Evolutionary conservation across 2,113 vertebrate genomes (phyloP).

Genomic region (Dermatemys mawii): DNA sequence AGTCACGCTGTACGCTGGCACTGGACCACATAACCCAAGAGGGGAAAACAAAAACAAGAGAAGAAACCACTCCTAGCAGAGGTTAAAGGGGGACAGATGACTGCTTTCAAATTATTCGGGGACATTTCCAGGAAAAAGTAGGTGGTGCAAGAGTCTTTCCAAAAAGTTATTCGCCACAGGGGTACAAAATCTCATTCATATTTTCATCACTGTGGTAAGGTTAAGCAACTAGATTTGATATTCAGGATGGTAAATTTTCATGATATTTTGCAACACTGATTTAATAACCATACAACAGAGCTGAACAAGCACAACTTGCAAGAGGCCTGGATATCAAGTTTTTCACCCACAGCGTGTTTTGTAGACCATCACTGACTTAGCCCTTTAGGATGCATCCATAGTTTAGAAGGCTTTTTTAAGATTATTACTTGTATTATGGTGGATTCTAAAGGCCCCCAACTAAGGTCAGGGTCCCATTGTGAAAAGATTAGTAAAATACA

Average conservation of each 20-base stretch:
- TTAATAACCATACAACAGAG: background rate
- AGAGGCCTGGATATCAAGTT: background rate
- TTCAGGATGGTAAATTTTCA: background rate
- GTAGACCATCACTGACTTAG: background rate
- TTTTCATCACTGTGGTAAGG: background rate
- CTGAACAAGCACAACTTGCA: background rate
- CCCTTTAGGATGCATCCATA: slow-evolving; percentile 3
- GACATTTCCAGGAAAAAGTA: background rate
- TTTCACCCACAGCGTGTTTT: rapidly evolving
- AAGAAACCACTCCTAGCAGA: slow-evolving; percentile 5
- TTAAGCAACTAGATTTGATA: background rate
- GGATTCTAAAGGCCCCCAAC: slow-evolving; percentile 25
- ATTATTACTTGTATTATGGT: slow-evolving; percentile 17
- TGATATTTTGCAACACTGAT: slow-evolving; percentile 4
- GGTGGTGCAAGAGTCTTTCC: background rate
- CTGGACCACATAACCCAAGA: slow-evolving; percentile 29
- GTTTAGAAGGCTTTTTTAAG: slow-evolving; percentile 32
- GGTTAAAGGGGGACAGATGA: background rate
- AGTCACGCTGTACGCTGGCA: slow-evolving; percentile 43
- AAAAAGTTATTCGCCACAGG: background rate
- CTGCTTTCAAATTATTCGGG: background rate
- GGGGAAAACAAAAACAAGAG: slow-evolving; percentile 11
- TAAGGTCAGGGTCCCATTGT: slow-evolving; percentile 48
- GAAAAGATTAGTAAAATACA: slow-evolving; percentile 51
- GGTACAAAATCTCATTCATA: background rate